phyloP scores from a whole-genome alignment of 2,113 vertebrate species.

The Dromiciops gliroides region DNA sequence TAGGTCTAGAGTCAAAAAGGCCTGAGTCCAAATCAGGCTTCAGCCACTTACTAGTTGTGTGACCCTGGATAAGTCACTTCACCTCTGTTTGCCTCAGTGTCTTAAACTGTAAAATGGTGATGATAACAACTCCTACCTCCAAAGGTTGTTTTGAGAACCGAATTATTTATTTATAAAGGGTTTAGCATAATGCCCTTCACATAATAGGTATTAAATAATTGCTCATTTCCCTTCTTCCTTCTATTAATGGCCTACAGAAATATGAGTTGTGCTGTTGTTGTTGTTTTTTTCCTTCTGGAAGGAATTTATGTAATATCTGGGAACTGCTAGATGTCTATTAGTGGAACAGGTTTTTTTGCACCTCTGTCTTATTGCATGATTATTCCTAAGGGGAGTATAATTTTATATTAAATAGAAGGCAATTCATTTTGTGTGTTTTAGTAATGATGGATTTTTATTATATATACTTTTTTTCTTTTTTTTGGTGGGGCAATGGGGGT shows the following conservation, averaged over 20 bases:
- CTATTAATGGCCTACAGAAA: constrained; percentile 52
- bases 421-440: constrained; percentile 2
- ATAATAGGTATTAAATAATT: too few species aligned
- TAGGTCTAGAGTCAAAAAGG: background rate
- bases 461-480: too few species aligned
- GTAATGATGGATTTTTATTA: too few species aligned
- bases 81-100: background rate
- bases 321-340: constrained; percentile 43
- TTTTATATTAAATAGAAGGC: constrained; percentile 52
- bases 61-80: too few species aligned
- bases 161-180: too few species aligned
- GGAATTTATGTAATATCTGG: constrained; percentile 58
- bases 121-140: background rate
- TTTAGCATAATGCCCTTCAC: too few species aligned
- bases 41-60: background rate
- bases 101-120: background rate
- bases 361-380: constrained; percentile 15
- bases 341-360: constrained; percentile 40
- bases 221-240: background rate
- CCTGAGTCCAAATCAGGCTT: too few species aligned
- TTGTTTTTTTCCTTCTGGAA: background rate
- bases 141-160: too few species aligned
- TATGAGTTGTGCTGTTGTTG: too few species aligned
- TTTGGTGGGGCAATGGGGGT: too few species aligned
- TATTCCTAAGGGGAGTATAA: constrained; percentile 52